These are phyloP conservation scores for Chrysolina haemoptera DNA, from an alignment of 2,888 invertebrate species.

Conservation along the genomic window DNA sequence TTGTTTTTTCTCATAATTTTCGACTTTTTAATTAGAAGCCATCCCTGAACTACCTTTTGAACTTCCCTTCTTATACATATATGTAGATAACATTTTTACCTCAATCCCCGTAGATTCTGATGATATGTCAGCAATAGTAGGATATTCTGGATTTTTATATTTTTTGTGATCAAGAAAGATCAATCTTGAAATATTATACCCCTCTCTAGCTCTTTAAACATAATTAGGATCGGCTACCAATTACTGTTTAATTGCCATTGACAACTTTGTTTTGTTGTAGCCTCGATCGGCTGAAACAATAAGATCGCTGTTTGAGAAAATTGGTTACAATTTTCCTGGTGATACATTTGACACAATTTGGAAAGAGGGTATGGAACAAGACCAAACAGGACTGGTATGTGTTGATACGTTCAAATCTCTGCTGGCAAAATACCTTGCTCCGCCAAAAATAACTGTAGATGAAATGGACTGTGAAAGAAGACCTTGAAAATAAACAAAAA, in stretches of 20 bases:
- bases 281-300: slow-evolving; percentile 64
- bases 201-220: too few relatives aligned
- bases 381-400: slow-evolving; percentile 73
- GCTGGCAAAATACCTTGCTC: slow-evolving; percentile 57
- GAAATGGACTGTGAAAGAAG: slow-evolving; percentile 51
- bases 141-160: too few relatives aligned
- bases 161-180: too few relatives aligned
- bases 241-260: neutral
- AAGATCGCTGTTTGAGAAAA: slow-evolving; percentile 71
- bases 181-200: too few relatives aligned
- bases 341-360: slow-evolving; percentile 71
- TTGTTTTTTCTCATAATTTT: too few relatives aligned
- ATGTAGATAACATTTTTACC: too few relatives aligned
- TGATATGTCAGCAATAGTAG: too few relatives aligned
- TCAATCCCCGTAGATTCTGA: too few relatives aligned
- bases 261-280: slow-evolving; percentile 56
- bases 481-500: slow-evolving; percentile 19
- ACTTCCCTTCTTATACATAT: too few relatives aligned
- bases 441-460: slow-evolving; percentile 53
- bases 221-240: too few relatives aligned
- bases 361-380: slow-evolving; percentile 71
- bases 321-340: slow-evolving; percentile 71
- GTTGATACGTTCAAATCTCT: slow-evolving; percentile 71
- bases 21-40: too few relatives aligned
- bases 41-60: too few relatives aligned